These are phyloP conservation scores for Ylistrum balloti DNA, from an alignment of 1,140 invertebrate genomes.

Conservation along the genomic window DNA sequence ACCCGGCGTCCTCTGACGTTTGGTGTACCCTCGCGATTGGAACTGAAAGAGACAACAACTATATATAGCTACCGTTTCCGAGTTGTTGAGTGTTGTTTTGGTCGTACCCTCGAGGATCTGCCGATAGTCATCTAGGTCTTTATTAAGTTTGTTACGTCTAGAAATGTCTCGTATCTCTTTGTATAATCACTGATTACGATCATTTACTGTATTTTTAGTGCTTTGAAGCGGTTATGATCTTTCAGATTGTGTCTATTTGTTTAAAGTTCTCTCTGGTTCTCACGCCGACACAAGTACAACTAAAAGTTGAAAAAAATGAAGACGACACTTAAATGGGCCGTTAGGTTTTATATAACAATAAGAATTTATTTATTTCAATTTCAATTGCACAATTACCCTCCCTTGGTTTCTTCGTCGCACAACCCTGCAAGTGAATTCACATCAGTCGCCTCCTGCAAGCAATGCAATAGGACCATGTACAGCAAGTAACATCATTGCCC, in stretches of 20 bases:
- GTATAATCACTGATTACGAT: background rate
- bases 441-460: too few relatives aligned
- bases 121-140: background rate
- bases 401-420: too few relatives aligned
- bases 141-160: constrained; percentile 3
- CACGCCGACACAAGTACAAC: background rate
- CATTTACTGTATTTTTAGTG: background rate
- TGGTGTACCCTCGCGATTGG: background rate
- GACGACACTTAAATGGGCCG: too few relatives aligned
- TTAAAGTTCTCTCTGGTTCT: background rate
- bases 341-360: too few relatives aligned
- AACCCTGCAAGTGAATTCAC: too few relatives aligned
- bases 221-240: background rate
- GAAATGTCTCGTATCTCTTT: background rate
- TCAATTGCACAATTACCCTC: too few relatives aligned
- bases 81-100: background rate
- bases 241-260: background rate
- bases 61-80: constrained; percentile 11
- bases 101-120: background rate
- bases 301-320: too few relatives aligned
- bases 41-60: background rate
- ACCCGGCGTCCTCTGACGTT: background rate
- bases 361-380: too few relatives aligned
- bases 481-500: too few relatives aligned
- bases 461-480: too few relatives aligned